Evolutionary conservation across 2,113 vertebrate species (phyloP).

Genomic region (Lepisosteus osseus): DNA sequence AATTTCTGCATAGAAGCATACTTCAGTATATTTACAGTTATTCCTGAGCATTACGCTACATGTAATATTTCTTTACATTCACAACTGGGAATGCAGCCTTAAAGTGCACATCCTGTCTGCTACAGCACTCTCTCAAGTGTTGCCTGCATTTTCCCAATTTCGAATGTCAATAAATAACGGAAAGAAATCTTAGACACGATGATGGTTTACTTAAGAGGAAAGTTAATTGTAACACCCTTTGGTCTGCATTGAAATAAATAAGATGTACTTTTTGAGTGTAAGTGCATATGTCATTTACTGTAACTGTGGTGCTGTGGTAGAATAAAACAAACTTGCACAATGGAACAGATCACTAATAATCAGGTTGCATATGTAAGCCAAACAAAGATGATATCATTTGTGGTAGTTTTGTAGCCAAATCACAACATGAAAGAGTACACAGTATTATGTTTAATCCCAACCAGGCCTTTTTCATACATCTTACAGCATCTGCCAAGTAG

Average conservation of each 20-base stretch:
- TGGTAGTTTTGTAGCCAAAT: background rate
- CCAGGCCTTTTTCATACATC: background rate
- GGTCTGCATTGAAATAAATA: background rate
- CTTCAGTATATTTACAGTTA: too few species aligned
- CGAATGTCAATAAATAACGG: too few species aligned
- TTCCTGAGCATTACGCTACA: too few species aligned
- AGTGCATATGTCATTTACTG: background rate
- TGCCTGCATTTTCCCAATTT: too few species aligned
- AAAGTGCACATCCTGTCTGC: too few species aligned
- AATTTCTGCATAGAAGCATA: too few species aligned
- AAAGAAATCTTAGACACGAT: too few species aligned
- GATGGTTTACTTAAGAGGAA: too few species aligned
- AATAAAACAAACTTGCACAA: background rate
- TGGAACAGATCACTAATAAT: background rate
- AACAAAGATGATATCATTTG: conserved; percentile 3
- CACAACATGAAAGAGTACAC: background rate
- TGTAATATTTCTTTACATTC: too few species aligned
- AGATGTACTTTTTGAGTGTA: background rate
- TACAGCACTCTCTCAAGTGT: too few species aligned
- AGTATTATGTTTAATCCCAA: background rate
- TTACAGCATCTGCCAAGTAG: background rate
- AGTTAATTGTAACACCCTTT: too few species aligned
- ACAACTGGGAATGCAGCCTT: too few species aligned
- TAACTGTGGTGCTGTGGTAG: background rate
- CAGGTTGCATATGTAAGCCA: background rate